Evolutionary conservation across 2,888 invertebrate genomes (phyloP), one percentile per base, ranked within the genome.

Genomic region (Parelbella ahira): DNA sequence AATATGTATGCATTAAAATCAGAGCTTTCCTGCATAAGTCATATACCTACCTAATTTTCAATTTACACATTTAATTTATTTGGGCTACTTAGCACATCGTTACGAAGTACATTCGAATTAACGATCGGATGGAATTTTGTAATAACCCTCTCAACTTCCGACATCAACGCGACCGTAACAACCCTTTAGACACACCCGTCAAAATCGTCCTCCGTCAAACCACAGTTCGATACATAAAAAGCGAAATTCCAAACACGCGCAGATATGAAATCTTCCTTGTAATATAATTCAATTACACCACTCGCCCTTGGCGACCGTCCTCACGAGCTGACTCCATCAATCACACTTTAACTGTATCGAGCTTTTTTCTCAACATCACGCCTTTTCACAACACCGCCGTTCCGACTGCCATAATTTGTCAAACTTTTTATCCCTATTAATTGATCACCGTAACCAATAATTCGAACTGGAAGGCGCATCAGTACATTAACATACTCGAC

Each of bases 261-360:
- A 33, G 41, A 50, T 47, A 47, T 51, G 55, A 56, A 52, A 50
- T 47, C 59, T 64, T 63, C 66, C 72, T 73, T 68, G 72, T 70
- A 68, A 66, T 71, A 69, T 77, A 77, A 83, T 83, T 84, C 79
- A 84, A 84, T 84, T 83, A 80, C 62, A 46, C 37, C 38, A 23
- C 46, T 55, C 62, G 64, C 71, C 69, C 69, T 70, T 69, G 69
- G 59, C 62, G 60, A 69, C 72, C 68, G 63, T 57, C 72, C 66
- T 63, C 66, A 64, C 69, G 60, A 54, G 51, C 48, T 48, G 47
- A 54, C 56, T 63, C 63, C 80, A 86, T 86, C 80, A 84, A 86
- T 86, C 86, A 84, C 72, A 79, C 65, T 82, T 84, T 80, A 86
- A 83, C 75, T 82, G 79, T 84, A 82, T 75, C 81, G 74, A 63